Percentiles rank a stretch among this genome's conserved stretches.
Conservation (phyloP, 2,113 vertebrate genomes). For the Atlantisia rogersi region DNA sequence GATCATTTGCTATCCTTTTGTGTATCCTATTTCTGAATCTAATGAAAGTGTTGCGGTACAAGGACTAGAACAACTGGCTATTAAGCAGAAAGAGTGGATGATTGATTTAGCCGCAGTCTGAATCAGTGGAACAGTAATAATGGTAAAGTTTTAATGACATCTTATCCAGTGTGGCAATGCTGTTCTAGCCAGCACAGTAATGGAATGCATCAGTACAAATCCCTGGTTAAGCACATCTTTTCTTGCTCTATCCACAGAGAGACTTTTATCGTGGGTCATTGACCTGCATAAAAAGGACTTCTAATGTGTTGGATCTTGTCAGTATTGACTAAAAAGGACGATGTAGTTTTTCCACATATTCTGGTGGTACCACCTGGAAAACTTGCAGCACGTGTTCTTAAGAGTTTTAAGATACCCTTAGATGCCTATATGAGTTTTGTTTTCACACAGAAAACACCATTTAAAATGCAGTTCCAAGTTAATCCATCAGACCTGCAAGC, state of each 20-base stretch:
- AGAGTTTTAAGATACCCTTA: not conserved
- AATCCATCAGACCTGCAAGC: not conserved
- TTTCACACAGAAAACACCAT: not conserved
- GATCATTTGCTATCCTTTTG: constrained; percentile 8
- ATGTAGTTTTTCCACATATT: not conserved
- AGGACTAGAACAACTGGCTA: constrained; percentile 1
- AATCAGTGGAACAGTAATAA: not conserved
- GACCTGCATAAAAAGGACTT: not conserved
- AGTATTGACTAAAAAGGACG: not conserved
- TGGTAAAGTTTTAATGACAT: not conserved
- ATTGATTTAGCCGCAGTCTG: not conserved
- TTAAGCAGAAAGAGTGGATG: not conserved
- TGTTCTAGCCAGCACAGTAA: not conserved
- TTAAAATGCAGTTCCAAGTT: not conserved
- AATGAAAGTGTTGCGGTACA: not conserved
- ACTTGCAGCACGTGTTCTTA: not conserved
- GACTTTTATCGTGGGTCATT: not conserved
- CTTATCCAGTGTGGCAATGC: not conserved
- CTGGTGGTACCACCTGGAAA: not conserved
- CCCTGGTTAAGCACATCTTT: not conserved
- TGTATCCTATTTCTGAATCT: constrained; percentile 6
- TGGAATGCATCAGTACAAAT: not conserved
- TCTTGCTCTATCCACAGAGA: not conserved
- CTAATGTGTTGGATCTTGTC: not conserved
- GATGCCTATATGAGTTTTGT: not conserved